phyloP scores from a whole-genome alignment of 2,113 vertebrate species.

The Miniopterus natalensis region DNA sequence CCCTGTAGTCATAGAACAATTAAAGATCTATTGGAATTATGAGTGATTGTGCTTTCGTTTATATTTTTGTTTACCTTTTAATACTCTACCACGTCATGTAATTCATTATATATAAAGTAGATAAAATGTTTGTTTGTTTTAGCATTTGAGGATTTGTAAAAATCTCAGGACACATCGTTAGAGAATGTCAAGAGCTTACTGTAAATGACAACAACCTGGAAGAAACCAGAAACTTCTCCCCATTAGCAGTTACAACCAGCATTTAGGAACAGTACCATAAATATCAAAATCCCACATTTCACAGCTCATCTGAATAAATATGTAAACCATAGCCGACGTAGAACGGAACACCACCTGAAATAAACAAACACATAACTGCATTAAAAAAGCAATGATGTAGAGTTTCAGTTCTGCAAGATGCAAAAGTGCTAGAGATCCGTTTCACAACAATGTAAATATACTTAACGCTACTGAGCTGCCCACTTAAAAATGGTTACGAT shows the following conservation, averaged over 20 bases:
- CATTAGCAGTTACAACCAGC: background rate
- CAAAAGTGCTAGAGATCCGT: background rate
- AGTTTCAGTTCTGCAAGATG: background rate
- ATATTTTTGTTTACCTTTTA: background rate
- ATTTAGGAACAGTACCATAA: constrained; percentile 91
- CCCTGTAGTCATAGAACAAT: background rate
- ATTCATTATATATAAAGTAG: background rate
- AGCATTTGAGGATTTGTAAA: constrained; percentile 16
- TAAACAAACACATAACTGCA: constrained; percentile 42
- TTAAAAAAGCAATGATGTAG: constrained; percentile 25
- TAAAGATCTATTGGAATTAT: background rate
- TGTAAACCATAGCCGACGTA: constrained; percentile 99
- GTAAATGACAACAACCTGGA: constrained; percentile 19
- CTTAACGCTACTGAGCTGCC: background rate
- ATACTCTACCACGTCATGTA: background rate
- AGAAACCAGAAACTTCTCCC: constrained; percentile 60
- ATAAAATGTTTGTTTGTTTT: background rate
- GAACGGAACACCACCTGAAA: constrained; percentile 98
- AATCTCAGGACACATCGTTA: background rate
- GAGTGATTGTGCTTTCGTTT: background rate
- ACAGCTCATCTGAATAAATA: constrained; percentile 99
- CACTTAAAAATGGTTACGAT: too few species aligned
- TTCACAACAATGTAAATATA: background rate
- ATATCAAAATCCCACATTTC: constrained; percentile 99
- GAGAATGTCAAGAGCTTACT: constrained; percentile 45